Evolutionary conservation across 2,113 vertebrate genomes (phyloP).

Genomic region (Gobio gobio): DNA sequence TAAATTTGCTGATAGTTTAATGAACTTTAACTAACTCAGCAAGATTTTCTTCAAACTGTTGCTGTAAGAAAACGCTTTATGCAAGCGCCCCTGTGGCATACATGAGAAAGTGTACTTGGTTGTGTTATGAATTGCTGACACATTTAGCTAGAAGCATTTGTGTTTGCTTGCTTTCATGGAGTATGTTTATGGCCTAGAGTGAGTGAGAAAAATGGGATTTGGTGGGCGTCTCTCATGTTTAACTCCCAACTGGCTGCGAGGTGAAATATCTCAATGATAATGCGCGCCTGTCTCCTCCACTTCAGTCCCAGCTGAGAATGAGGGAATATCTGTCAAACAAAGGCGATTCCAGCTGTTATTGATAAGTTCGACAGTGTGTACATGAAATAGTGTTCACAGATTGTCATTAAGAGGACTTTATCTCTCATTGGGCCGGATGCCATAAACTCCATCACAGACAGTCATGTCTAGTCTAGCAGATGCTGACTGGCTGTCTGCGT

Average conservation of each 20-base stretch:
- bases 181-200: neutral
- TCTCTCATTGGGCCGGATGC: slow-evolving; percentile 21
- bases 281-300: neutral
- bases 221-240: neutral
- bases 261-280: slow-evolving; percentile 5
- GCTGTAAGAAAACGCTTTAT: neutral
- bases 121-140: slow-evolving; percentile 3
- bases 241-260: slow-evolving; percentile 23
- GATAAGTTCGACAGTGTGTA: neutral
- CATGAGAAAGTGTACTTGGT: neutral
- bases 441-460: slow-evolving; percentile 18
- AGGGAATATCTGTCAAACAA: slow-evolving; percentile 14
- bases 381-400: slow-evolving; percentile 12
- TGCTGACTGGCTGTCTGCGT: slow-evolving; percentile 39
- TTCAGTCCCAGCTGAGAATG: neutral
- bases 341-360: neutral
- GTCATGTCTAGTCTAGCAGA: slow-evolving; percentile 18
- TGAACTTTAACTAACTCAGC: neutral
- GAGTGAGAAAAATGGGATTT: neutral
- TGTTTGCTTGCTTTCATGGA: neutral
- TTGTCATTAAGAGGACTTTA: slow-evolving; percentile 2
- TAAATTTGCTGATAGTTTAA: neutral
- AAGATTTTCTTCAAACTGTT: neutral
- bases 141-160: slow-evolving; percentile 1
- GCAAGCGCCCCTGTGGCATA: neutral